These are phyloP conservation scores for Onychostoma macrolepis DNA, from an alignment of 2,113 vertebrate species.

Conservation along the genomic window DNA sequence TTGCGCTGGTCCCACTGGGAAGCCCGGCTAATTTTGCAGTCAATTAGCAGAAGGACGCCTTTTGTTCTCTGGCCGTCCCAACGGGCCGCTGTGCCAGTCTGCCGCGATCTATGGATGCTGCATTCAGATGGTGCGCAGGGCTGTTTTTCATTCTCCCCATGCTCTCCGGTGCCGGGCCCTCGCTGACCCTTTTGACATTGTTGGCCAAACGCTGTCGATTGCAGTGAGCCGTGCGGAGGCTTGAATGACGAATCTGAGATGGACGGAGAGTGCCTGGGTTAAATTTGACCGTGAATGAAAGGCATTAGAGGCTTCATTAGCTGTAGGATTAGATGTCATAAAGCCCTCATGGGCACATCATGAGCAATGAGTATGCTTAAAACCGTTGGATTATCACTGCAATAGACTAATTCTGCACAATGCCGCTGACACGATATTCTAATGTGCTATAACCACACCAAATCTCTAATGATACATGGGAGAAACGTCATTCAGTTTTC, in stretches of 20 bases:
- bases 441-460: constrained; percentile 7
- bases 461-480: background rate
- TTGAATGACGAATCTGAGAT: constrained; percentile 43
- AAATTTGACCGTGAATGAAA: constrained; percentile 37
- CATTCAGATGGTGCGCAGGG: constrained; percentile 79
- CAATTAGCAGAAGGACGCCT: constrained; percentile 98
- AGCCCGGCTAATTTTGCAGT: constrained; percentile 97
- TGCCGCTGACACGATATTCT: background rate
- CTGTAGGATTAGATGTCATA: constrained; percentile 43
- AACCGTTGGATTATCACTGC: constrained; percentile 20
- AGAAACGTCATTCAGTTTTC: background rate
- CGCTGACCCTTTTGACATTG: constrained; percentile 89
- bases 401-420: background rate
- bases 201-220: constrained; percentile 81
- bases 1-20: constrained; percentile 84
- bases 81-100: constrained; percentile 83
- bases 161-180: constrained; percentile 45
- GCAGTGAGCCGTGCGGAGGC: constrained; percentile 70
- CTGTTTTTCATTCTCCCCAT: constrained; percentile 71
- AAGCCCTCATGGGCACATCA: constrained; percentile 29
- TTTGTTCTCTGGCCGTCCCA: constrained; percentile 89
- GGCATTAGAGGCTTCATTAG: constrained; percentile 45
- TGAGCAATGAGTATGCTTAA: constrained; percentile 37
- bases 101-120: constrained; percentile 69
- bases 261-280: constrained; percentile 58